Evolutionary conservation across 1,140 invertebrate genomes (phyloP).

Genomic region (Drosophila funebris): DNA sequence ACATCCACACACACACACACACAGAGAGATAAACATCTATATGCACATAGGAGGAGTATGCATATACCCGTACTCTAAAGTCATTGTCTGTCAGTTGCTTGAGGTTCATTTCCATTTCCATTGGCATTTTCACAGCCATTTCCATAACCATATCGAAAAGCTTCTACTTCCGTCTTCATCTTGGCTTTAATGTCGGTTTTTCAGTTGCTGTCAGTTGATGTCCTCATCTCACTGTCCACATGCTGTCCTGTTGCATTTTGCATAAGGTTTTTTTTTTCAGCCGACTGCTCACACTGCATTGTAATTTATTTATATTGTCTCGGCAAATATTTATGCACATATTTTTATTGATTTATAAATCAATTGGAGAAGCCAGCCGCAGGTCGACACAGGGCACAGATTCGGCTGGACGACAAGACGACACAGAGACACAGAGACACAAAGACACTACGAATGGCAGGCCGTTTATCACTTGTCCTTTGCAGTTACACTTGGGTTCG

Average conservation of each 20-base stretch:
- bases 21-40: not conserved
- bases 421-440: too few relatives aligned
- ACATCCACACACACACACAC: not conserved
- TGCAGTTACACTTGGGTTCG: not conserved
- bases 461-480: constrained; percentile 34
- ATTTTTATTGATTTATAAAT: constrained; percentile 77
- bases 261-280: constrained; percentile 70
- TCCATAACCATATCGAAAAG: not conserved
- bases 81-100: not conserved
- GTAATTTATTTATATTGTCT: constrained; percentile 79
- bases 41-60: not conserved
- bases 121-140: not conserved
- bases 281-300: constrained; percentile 47
- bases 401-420: constrained; percentile 6
- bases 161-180: not conserved
- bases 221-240: too few relatives aligned
- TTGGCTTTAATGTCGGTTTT: not conserved
- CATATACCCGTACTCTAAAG: not conserved
- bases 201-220: not conserved
- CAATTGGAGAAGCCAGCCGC: constrained; percentile 42
- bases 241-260: constrained; percentile 59
- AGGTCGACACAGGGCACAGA: constrained; percentile 14
- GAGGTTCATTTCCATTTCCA: not conserved
- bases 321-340: constrained; percentile 70
- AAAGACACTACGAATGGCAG: not conserved